A percentile compares a stretch with the other conserved stretches of the same genome.
Conservation (phyloP, 2,113 vertebrate species). For the Muntiacus reevesi region DNA sequence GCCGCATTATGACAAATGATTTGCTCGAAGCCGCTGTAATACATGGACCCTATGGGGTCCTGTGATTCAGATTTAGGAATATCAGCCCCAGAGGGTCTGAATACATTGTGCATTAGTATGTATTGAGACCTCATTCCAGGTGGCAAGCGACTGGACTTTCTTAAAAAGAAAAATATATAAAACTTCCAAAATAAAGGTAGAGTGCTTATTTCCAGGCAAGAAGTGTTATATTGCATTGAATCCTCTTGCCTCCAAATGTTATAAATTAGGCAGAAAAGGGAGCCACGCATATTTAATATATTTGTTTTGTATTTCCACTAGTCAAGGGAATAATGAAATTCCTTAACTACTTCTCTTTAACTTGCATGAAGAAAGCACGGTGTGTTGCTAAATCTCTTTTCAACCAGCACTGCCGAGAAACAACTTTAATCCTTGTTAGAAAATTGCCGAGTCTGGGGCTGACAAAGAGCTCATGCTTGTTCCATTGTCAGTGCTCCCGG, state of each 20-base stretch:
- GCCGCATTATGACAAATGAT: slow-evolving; percentile 74
- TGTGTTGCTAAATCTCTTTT: slow-evolving; percentile 90
- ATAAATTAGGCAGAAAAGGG: slow-evolving; percentile 67
- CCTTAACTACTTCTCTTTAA: slow-evolving; percentile 89
- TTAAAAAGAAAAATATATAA: slow-evolving; percentile 62
- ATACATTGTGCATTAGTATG: slow-evolving; percentile 80
- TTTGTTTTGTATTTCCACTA: slow-evolving; percentile 83
- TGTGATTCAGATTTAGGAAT: slow-evolving; percentile 78
- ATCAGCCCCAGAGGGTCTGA: slow-evolving; percentile 71
- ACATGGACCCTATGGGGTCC: slow-evolving; percentile 72
- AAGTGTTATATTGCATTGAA: slow-evolving; percentile 80
- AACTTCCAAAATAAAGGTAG: slow-evolving; percentile 78
- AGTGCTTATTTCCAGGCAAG: slow-evolving; percentile 71
- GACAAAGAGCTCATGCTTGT: slow-evolving; percentile 90
- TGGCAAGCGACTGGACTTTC: slow-evolving; percentile 85
- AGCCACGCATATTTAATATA: slow-evolving; percentile 82
- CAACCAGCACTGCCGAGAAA: slow-evolving; percentile 82
- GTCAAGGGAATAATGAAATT: slow-evolving; percentile 84
- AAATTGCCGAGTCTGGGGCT: slow-evolving; percentile 87
- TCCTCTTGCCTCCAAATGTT: slow-evolving; percentile 63
- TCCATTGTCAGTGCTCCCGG: slow-evolving; percentile 83
- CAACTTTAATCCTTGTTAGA: slow-evolving; percentile 92
- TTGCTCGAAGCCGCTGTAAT: slow-evolving; percentile 68
- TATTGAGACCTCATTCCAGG: slow-evolving; percentile 84
- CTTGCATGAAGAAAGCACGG: slow-evolving; percentile 85